Evolutionary conservation across 2,888 invertebrate species (phyloP).

Genomic region (Hymenopus coronatus): DNA sequence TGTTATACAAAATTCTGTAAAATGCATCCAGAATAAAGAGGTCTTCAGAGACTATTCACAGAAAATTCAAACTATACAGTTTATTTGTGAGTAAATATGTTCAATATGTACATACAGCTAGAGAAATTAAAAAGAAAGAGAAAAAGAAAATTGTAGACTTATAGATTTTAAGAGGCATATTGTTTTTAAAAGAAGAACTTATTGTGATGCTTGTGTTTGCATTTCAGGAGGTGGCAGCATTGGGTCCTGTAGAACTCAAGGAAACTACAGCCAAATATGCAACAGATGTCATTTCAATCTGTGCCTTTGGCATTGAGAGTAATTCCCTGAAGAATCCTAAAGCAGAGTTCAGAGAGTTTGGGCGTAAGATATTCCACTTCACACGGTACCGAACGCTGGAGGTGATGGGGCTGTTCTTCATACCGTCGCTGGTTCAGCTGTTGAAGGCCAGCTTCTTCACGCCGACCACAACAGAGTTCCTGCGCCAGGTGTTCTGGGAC

Average conservation of each 20-base stretch:
- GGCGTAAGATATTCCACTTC: constrained; percentile 30
- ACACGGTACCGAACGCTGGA: constrained; percentile 25
- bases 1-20: too few species aligned
- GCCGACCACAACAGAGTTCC: constrained; percentile 16
- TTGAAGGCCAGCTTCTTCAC: constrained; percentile 20
- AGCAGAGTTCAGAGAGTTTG: constrained; percentile 34
- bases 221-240: neutral
- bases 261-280: constrained; percentile 33
- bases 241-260: constrained; percentile 24
- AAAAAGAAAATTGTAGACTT: too few species aligned
- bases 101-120: too few species aligned
- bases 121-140: too few species aligned
- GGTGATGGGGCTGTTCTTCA: constrained; percentile 27
- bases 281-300: constrained; percentile 35
- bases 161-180: too few species aligned
- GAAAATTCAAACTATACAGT: too few species aligned
- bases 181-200: too few species aligned
- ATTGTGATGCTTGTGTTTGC: too few species aligned
- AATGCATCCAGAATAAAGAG: too few species aligned
- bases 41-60: too few species aligned
- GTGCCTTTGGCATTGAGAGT: constrained; percentile 34
- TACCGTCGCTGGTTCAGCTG: constrained; percentile 25
- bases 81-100: too few species aligned
- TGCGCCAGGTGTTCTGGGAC: constrained; percentile 33
- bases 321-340: constrained; percentile 33